phyloP scores from a whole-genome alignment of 2,888 invertebrate species.

The Cryptocheilus praepositus region DNA sequence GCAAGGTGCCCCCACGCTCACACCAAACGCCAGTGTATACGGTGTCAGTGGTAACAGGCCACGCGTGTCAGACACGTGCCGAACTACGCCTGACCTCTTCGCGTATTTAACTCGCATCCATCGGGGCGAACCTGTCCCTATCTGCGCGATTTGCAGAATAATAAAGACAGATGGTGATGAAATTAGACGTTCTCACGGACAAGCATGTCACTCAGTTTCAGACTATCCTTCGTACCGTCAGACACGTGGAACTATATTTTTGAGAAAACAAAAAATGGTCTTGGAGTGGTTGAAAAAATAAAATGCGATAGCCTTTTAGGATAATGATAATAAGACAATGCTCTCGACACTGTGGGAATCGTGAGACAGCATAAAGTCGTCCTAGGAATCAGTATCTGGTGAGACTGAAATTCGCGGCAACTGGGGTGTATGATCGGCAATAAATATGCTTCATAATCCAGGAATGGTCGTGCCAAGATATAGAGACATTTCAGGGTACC shows the following conservation, averaged over 20 bases:
- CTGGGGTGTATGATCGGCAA: constrained; percentile 48
- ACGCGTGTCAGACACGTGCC: constrained; percentile 64
- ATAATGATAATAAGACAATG: too few species aligned
- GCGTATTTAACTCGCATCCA: constrained; percentile 53
- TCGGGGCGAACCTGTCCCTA: constrained; percentile 42
- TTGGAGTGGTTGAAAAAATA: too few species aligned
- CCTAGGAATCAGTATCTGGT: constrained; percentile 42
- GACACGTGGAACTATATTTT: too few species aligned
- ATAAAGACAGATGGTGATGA: constrained; percentile 49
- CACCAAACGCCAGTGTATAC: background rate
- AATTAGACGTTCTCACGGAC: constrained; percentile 4
- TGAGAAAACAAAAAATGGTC: too few species aligned
- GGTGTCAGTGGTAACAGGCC: constrained; percentile 2
- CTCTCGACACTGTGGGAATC: too few species aligned
- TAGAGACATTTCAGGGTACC: constrained; percentile 53
- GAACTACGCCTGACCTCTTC: constrained; percentile 30
- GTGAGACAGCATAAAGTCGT: constrained; percentile 36
- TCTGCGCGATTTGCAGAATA: constrained; percentile 45
- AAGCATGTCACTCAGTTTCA: too few species aligned
- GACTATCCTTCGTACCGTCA: too few species aligned
- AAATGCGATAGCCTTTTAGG: too few species aligned
- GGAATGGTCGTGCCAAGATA: constrained; percentile 62
- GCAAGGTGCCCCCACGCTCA: constrained; percentile 47
- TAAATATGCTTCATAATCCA: constrained; percentile 62
- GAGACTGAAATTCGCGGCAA: constrained; percentile 19